Evolutionary conservation across 1,140 invertebrate species (phyloP), one percentile per base, ranked within the genome.

Genomic region (Thaumetopoea pityocampa): DNA sequence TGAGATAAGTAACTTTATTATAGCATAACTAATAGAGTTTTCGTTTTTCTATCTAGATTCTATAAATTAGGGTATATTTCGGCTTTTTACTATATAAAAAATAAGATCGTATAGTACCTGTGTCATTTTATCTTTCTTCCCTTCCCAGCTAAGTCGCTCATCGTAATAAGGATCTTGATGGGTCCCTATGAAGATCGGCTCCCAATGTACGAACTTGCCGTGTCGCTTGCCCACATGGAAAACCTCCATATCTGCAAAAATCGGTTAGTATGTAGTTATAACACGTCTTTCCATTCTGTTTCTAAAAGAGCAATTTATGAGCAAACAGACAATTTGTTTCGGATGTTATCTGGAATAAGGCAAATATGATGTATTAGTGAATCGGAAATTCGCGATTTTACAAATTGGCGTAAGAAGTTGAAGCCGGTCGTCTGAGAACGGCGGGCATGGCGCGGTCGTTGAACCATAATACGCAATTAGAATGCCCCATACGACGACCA

Each of bases 81-180:
- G n/a, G 9, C 2, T 12, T 20, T 33, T 18, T 4, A 6, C 16
- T 18, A 18, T 18, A 4, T 18, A 6, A 4, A 18, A 18, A 18
- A 3, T 18, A 6, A 3, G 3, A 18, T 4, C 6, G 17, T 6
- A 4, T 18, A 18, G 6, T 60, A 96, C 94, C 91, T 97, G 96
- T 19, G 94, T 95, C 96, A 97, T 97, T 87, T 96, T 96, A 77
- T 96, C 94, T 73, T 93, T 94, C 80, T 94, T 94, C 30, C 94
- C 94, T 67, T 96, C 93, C 94, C 94, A 96, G 65, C 92, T 94
- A 10, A 95, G 88, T 68, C 94, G 87, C 67, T 95, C 92, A 52
- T 97, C 95, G 66, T 97, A 98, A 34, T 94, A 86, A 0, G 96
- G 95, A 66, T 97, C 95, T 4, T 89, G 85, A 73, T 95, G 91